Evolutionary conservation across 1,140 invertebrate genomes (phyloP).

Genomic region (Drosophila lowei): DNA sequence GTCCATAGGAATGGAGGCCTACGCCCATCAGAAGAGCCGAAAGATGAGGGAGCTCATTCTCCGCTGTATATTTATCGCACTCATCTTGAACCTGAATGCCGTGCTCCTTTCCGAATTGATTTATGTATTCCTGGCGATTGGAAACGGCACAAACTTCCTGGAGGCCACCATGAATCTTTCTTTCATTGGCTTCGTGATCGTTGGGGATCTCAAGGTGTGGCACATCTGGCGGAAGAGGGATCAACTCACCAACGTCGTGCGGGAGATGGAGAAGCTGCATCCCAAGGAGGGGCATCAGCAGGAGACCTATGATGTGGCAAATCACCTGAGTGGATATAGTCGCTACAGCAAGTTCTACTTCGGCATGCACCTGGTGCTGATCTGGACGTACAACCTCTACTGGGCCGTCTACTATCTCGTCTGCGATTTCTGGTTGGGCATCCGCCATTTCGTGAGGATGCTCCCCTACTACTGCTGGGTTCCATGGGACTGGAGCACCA

Average conservation of each 20-base stretch:
- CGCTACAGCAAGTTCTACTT: slow-evolving; percentile 57
- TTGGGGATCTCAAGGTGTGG: slow-evolving; percentile 67
- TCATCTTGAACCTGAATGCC: slow-evolving; percentile 60
- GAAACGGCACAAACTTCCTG: slow-evolving; percentile 58
- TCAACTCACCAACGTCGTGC: slow-evolving; percentile 44
- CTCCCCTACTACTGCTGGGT: slow-evolving; percentile 71
- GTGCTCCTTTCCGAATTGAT: slow-evolving; percentile 57
- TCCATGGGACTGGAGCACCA: slow-evolving; percentile 68
- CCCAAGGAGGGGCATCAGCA: slow-evolving; percentile 32
- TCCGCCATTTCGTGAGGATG: slow-evolving; percentile 40
- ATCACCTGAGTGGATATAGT: slow-evolving; percentile 32
- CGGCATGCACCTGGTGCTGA: slow-evolving; percentile 54
- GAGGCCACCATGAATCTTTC: slow-evolving; percentile 73
- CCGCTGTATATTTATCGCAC: slow-evolving; percentile 33
- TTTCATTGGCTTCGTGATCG: slow-evolving; percentile 68
- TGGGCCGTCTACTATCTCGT: slow-evolving; percentile 64
- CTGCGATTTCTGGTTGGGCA: slow-evolving; percentile 57
- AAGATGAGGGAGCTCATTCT: slow-evolving; percentile 26
- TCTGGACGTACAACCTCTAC: slow-evolving; percentile 75
- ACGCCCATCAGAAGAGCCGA: slow-evolving; percentile 28
- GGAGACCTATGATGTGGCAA: slow-evolving; percentile 20
- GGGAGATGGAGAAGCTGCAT: slow-evolving; percentile 46
- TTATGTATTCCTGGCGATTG: slow-evolving; percentile 63
- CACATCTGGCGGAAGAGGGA: slow-evolving; percentile 43
- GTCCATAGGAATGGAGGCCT: slow-evolving; percentile 66